Conservation (phyloP, 2,888 invertebrate genomes). For the Hirtodrosophila cameraria region DNA sequence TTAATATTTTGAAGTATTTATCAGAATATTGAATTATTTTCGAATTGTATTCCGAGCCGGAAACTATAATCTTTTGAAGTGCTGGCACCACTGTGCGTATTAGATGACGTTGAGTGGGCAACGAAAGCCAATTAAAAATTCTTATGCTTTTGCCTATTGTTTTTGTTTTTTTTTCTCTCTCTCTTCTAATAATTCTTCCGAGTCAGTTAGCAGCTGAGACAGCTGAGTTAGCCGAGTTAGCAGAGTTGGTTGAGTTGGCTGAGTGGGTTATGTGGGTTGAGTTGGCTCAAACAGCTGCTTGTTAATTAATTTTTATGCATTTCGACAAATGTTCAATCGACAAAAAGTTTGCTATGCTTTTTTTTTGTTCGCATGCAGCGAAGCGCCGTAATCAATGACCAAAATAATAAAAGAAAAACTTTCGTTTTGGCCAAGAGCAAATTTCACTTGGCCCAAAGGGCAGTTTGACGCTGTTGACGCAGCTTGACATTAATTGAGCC, state of each 20-base stretch:
- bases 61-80: too few relatives aligned
- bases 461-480: slow-evolving; percentile 55
- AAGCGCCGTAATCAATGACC: slow-evolving; percentile 59
- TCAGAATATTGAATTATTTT: too few relatives aligned
- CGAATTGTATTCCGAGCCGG: too few relatives aligned
- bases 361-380: slow-evolving; percentile 48
- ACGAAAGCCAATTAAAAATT: slow-evolving; percentile 78
- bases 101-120: slow-evolving; percentile 3
- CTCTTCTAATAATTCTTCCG: slow-evolving; percentile 46
- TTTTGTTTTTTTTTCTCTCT: slow-evolving; percentile 19
- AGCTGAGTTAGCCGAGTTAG: slow-evolving; percentile 3
- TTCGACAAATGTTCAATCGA: slow-evolving; percentile 64
- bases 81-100: too few relatives aligned
- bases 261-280: slow-evolving; percentile 2
- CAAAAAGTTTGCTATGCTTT: slow-evolving; percentile 49
- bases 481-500: slow-evolving; percentile 77
- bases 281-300: slow-evolving; percentile 58
- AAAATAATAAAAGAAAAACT: slow-evolving; percentile 61
- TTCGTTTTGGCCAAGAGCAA: slow-evolving; percentile 48
- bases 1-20: too few relatives aligned
- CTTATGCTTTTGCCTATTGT: slow-evolving; percentile 40
- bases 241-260: slow-evolving; percentile 14
- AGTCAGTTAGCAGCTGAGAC: slow-evolving; percentile 17
- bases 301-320: slow-evolving; percentile 81
- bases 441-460: slow-evolving; percentile 65